Base-by-base conservation (phyloP, 37 sponge, comb jelly and placozoan genomes). In the Crambe crambe region DNA sequence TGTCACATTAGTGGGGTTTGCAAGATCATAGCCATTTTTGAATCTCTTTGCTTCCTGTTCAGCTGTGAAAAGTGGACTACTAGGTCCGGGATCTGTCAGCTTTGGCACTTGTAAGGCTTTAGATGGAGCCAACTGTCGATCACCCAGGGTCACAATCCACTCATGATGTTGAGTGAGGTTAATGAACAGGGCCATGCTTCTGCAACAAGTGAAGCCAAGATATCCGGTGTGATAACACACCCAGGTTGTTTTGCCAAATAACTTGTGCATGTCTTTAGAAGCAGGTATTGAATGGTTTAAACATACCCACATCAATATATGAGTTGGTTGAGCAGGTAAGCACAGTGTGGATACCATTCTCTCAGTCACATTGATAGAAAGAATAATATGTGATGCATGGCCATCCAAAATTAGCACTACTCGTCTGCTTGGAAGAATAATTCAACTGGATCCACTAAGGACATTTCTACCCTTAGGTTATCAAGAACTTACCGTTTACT, bases 281-380 rank as follows among this genome's bases (percentile, higher is more conserved):
- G 38, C 22, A 29, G 0, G 75, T 21, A 42, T 71, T 71, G 20
- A 71, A 38, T 4, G 78, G 69, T 41, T 80, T 87, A 70, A 80
- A 87, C 2, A 86, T 70, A 8, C 81, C 70, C 3, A 87, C 61
- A 36, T 87, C 3, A 87, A 77, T 38, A 87, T 75, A 30, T 87
- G 88, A 0, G 77, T 87, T 1, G 77, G 70, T 41, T 87, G 88
- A n/a, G 82, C 38, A 20, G 88, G 88, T 0, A 80, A 40, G 39
- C 82, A 87, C 21, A 87, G 63, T 26, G 61, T 87, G 62, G 0
- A 87, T 80, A 68, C 56, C 77, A 81, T 80, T 87, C 22, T 29
- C 41, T 87, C 80, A 58, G 78, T 77, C 25, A 78, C 26, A 21
- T 77, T 56, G n/a, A n/a, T n/a, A n/a, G 21, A 81, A n/a, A n/a